Evolutionary conservation across 2,888 invertebrate species (phyloP).

Genomic region (Hyles lineata): DNA sequence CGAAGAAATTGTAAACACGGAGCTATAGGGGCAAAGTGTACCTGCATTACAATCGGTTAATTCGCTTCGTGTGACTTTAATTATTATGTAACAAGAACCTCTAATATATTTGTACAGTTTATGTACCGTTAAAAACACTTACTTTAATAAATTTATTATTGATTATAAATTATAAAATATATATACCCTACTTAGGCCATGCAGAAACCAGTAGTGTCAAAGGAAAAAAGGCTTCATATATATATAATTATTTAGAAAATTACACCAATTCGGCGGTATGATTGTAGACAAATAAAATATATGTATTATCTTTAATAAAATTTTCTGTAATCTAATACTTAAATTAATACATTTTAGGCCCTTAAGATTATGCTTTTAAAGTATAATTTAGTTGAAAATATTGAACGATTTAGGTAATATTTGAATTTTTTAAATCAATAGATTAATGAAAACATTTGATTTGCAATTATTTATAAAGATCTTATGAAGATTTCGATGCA

Average conservation of each 20-base stretch:
- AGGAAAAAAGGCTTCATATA: background rate
- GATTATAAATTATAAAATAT: no score
- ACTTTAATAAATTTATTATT: background rate
- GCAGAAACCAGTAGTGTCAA: background rate
- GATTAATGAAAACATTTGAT: background rate
- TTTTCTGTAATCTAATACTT: background rate
- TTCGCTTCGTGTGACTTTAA: conserved; percentile 29
- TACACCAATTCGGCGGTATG: background rate
- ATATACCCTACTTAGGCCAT: no score
- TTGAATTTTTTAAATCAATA: background rate
- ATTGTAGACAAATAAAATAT: background rate
- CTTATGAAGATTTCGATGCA: background rate
- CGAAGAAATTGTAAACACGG: conserved; percentile 24
- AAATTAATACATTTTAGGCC: background rate
- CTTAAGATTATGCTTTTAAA: conserved; percentile 1
- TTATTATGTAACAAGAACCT: conserved; percentile 21
- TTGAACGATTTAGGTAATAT: conserved; percentile 1
- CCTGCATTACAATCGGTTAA: conserved; percentile 8
- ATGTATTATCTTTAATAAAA: background rate
- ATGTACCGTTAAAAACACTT: background rate
- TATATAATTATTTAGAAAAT: background rate
- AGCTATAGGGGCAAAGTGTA: background rate
- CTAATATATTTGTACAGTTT: conserved; percentile 4
- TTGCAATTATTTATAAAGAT: background rate
- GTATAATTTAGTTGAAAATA: background rate